phyloP scores from a whole-genome alignment of 2,888 invertebrate species.

The Hyalella azteca region DNA sequence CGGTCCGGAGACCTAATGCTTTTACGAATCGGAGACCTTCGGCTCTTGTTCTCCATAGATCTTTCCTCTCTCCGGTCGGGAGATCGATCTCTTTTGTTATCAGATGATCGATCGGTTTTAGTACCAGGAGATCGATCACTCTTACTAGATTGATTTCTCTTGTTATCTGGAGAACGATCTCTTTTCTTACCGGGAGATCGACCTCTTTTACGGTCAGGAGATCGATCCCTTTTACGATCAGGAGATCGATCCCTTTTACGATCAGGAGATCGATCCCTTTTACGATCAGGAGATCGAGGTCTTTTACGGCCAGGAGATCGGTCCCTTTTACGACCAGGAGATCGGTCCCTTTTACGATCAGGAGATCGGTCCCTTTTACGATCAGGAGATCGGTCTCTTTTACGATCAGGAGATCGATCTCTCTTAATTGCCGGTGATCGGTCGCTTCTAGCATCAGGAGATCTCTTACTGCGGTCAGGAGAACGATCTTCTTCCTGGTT shows the following conservation, averaged over 20 bases:
- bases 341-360: background rate
- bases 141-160: conserved; percentile 14
- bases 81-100: conserved; percentile 8
- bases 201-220: background rate
- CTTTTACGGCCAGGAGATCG: background rate
- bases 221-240: background rate
- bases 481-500: background rate
- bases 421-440: background rate
- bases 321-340: background rate
- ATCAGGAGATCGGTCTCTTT: background rate
- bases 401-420: conserved; percentile 5
- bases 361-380: background rate
- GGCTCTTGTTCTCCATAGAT: background rate
- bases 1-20: conserved; percentile 9
- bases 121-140: background rate
- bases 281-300: background rate
- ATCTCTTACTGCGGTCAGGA: background rate
- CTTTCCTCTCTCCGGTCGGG: background rate
- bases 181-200: background rate
- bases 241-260: conserved; percentile 1
- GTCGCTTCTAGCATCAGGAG: background rate
- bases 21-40: background rate
- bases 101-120: conserved; percentile 26
- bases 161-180: background rate
- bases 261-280: background rate